phyloP scores from a whole-genome alignment of 2,888 invertebrate genomes.

The Oligia fasciuncula region DNA sequence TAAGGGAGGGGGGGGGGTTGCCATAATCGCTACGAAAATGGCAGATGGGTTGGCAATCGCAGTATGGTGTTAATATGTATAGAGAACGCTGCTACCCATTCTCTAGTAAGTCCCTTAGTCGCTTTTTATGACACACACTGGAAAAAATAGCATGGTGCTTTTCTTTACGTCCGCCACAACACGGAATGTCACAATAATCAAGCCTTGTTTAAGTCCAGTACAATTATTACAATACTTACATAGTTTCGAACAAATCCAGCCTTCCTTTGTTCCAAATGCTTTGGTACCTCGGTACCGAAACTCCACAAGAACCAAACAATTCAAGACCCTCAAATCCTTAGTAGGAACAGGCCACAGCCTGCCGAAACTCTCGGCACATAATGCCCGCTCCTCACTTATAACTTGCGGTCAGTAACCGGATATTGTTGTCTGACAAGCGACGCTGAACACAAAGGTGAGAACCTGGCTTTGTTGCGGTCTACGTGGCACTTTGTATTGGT shows the following conservation, averaged over 20 bases:
- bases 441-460: conserved; percentile 83
- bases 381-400: conserved; percentile 59
- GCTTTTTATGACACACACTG: neutral
- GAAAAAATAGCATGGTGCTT: neutral
- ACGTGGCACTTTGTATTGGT: conserved; percentile 74
- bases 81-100: neutral
- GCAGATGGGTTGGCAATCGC: no score
- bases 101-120: no score
- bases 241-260: neutral
- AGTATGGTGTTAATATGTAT: neutral
- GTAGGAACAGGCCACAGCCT: neutral
- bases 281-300: neutral
- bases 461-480: conserved; percentile 79
- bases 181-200: neutral
- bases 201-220: neutral
- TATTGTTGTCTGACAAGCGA: conserved; percentile 81
- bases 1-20: no score
- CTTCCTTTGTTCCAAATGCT: neutral
- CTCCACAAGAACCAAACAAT: neutral
- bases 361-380: conserved; percentile 14
- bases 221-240: neutral
- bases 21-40: no score
- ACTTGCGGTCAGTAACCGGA: conserved; percentile 79
- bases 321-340: neutral
- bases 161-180: neutral